A percentile compares a stretch with the other conserved stretches of the same genome.
Evolutionary conservation across 2,797 vertebrate genomes (phyloP).

Genomic region (Sebastiscus albofasciatus): DNA sequence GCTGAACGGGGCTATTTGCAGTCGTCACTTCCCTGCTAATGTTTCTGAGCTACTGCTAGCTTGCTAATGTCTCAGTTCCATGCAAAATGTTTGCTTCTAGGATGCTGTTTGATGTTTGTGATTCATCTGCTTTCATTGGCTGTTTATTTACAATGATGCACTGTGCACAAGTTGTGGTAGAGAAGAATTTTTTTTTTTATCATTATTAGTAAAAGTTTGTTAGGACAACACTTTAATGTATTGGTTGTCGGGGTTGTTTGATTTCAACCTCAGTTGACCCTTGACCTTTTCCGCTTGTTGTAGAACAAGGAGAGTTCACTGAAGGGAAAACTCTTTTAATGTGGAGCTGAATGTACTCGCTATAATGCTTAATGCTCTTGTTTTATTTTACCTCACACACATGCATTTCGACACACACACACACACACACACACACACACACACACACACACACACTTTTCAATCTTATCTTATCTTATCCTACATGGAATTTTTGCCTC

Average conservation of each 20-base stretch:
- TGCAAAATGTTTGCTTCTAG: neutral
- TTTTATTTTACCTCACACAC: neutral
- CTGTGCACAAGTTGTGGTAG: neutral
- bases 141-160: neutral
- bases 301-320: accelerated
- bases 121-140: neutral
- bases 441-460: neutral
- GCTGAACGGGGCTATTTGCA: neutral
- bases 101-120: neutral
- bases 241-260: neutral
- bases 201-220: neutral
- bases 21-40: neutral
- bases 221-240: neutral
- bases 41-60: neutral
- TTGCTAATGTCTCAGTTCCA: neutral
- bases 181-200: neutral
- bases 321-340: neutral
- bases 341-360: neutral
- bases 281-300: neutral
- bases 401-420: neutral
- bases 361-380: neutral
- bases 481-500: conserved; percentile 68
- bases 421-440: no score
- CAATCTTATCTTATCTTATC: conserved; percentile 32
- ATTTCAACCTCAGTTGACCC: neutral